Percentiles rank a stretch among this genome's conserved stretches.
phyloP scores from a whole-genome alignment of 2,797 vertebrate species.

The Pangasius djambal region DNA sequence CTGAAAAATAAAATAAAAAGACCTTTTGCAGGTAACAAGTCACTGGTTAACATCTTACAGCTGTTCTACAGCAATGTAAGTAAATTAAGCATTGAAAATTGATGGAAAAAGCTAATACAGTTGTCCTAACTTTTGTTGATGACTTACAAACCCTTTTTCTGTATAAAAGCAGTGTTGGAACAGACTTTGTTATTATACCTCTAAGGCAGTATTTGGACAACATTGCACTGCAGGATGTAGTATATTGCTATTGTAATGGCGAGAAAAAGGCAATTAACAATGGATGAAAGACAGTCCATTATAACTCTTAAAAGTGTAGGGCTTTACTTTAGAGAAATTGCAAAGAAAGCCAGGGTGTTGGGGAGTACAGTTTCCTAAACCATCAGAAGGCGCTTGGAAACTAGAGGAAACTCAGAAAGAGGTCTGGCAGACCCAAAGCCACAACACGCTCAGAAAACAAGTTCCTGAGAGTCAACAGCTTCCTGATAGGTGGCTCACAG shows the following conservation, averaged over 20 bases:
- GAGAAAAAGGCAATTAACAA: neutral
- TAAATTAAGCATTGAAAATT: neutral
- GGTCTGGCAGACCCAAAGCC: neutral
- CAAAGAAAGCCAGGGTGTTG: neutral
- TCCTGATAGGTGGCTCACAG: neutral
- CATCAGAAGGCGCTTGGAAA: neutral
- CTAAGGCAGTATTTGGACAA: neutral
- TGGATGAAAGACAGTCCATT: neutral
- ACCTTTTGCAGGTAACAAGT: neutral
- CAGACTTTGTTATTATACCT: neutral
- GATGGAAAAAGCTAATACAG: neutral
- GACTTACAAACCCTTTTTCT: neutral
- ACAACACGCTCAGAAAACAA: neutral
- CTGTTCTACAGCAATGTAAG: neutral
- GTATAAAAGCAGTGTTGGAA: neutral
- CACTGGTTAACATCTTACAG: neutral
- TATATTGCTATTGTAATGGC: neutral
- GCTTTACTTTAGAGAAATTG: neutral
- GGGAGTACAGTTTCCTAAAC: neutral
- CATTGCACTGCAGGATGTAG: neutral
- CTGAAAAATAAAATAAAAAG: neutral
- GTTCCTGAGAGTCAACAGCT: neutral
- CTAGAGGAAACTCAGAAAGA: neutral
- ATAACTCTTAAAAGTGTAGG: neutral
- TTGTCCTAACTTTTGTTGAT: neutral